Percentiles rank a stretch among this genome's conserved stretches.
phyloP scores from a whole-genome alignment of 2,113 vertebrate species.

The Reinhardtius hippoglossoides region DNA sequence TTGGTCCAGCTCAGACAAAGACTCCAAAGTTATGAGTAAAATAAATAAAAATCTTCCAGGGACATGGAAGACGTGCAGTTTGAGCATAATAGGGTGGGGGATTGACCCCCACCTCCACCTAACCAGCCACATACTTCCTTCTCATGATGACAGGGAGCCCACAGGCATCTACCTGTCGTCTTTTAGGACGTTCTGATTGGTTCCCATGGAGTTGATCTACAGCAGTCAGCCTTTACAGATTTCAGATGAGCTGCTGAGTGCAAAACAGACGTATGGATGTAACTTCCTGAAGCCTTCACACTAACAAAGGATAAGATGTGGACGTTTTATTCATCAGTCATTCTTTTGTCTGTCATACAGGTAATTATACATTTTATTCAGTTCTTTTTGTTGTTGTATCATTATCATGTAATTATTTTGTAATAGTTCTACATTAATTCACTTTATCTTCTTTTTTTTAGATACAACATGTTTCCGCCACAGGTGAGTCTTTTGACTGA shows the following conservation, averaged over 20 bases:
- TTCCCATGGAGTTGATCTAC: conserved; percentile 65
- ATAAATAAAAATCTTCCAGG: not conserved
- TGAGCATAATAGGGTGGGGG: conserved; percentile 4
- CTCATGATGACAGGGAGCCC: conserved; percentile 70
- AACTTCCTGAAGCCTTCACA: conserved; percentile 31
- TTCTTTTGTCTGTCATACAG: conserved; percentile 76
- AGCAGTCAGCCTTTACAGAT: conserved; percentile 33
- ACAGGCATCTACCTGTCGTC: conserved; percentile 75
- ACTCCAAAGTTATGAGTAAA: not conserved
- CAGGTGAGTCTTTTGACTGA: conserved; percentile 65
- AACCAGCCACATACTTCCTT: conserved; percentile 46
- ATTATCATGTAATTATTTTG: not conserved
- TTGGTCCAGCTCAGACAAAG: not conserved
- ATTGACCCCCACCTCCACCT: conserved; percentile 33
- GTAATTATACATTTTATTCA: conserved; percentile 54
- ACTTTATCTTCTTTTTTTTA: conserved; percentile 33
- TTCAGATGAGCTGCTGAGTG: conserved; percentile 60
- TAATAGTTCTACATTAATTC: not conserved
- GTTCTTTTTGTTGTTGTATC: not conserved
- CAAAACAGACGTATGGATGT: conserved; percentile 34
- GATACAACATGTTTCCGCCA: conserved; percentile 61
- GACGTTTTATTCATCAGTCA: conserved; percentile 54
- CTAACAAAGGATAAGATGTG: conserved; percentile 63
- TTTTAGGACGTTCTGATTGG: conserved; percentile 79
- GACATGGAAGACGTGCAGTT: conserved; percentile 8